Conservation (phyloP, 2,797 vertebrate species). For the Acanthornis magna region DNA sequence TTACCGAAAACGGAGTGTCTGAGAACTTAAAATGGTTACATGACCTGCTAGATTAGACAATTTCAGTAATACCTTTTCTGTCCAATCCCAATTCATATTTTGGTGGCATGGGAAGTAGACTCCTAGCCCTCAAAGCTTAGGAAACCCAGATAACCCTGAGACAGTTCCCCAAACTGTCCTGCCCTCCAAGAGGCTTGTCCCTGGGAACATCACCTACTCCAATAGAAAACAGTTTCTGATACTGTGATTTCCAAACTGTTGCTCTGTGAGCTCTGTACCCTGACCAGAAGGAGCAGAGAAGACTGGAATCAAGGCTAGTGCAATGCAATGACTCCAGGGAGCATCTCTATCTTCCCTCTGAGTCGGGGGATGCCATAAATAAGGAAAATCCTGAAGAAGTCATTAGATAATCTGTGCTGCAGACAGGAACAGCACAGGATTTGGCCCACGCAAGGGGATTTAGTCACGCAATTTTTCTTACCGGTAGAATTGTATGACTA, state of each 20-base stretch:
- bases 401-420: not conserved
- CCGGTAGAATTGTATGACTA: not conserved
- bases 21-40: not conserved
- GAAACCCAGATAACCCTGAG: not conserved
- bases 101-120: not conserved
- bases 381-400: not conserved
- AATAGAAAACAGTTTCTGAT: not conserved
- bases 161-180: not conserved
- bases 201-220: not conserved
- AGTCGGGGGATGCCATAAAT: not conserved
- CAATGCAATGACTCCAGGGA: not conserved
- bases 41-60: not conserved
- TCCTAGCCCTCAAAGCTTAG: not conserved
- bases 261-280: not conserved
- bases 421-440: not conserved
- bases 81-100: not conserved
- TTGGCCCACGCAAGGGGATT: constrained; percentile 6
- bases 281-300: not conserved
- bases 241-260: not conserved
- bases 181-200: not conserved
- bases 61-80: not conserved
- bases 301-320: not conserved
- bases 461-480: not conserved
- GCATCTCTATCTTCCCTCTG: not conserved
- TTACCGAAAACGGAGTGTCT: not conserved